Conservation (phyloP, 1,140 invertebrate genomes). For the Cherax destructor region DNA sequence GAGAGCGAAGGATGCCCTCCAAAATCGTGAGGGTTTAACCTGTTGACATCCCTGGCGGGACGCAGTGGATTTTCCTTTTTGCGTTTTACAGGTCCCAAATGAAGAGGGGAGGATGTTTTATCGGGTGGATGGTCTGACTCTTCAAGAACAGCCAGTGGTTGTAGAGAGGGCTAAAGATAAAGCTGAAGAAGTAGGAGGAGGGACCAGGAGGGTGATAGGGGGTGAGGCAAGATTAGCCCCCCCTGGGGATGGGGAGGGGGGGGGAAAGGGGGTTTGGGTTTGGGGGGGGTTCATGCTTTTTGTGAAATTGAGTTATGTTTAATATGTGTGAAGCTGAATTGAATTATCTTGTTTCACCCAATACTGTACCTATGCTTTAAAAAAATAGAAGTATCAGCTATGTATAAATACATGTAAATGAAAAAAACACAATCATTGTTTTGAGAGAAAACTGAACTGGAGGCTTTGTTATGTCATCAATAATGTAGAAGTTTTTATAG, state of each 20-base stretch:
- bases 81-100: constrained; percentile 62
- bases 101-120: constrained; percentile 56
- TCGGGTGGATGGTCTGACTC: constrained; percentile 50
- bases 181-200: constrained; percentile 33
- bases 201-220: background rate
- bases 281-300: background rate
- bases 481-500: constrained; percentile 4
- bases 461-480: constrained; percentile 16
- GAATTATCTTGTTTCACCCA: background rate
- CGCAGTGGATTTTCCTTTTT: constrained; percentile 63
- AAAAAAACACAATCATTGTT: background rate
- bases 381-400: constrained; percentile 9
- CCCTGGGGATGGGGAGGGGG: background rate
- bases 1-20: constrained; percentile 66
- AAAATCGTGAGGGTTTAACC: constrained; percentile 57
- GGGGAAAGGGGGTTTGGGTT: background rate
- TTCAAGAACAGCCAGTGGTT: constrained; percentile 56
- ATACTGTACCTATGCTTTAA: constrained; percentile 3
- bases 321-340: background rate
- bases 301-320: background rate
- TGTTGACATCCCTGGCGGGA: constrained; percentile 65
- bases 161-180: constrained; percentile 64
- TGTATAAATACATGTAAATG: background rate
- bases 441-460: background rate
- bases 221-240: background rate